Conservation (phyloP, 2,797 vertebrate species). For the Rhinatrema bivittatum region DNA sequence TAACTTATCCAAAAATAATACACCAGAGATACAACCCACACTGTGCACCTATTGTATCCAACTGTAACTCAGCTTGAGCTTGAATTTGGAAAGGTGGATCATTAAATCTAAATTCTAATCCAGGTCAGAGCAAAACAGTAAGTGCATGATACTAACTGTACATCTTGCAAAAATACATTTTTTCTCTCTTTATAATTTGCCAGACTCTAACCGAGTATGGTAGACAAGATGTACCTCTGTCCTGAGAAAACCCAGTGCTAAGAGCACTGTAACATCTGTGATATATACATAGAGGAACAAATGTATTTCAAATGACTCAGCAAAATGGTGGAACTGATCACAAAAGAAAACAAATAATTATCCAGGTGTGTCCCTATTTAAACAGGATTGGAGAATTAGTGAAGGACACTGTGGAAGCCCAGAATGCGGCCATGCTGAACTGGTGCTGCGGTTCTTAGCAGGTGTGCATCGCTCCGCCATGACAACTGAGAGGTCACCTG, state of each 20-base stretch:
- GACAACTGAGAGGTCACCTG: neutral
- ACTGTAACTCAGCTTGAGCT: too few species aligned
- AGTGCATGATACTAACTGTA: too few species aligned
- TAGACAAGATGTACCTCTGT: too few species aligned
- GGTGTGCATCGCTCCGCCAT: neutral
- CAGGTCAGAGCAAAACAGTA: too few species aligned
- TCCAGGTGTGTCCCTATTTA: slow-evolving; percentile 7
- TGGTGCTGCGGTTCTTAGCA: neutral
- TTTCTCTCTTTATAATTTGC: too few species aligned
- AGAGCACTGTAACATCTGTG: slow-evolving; percentile 16
- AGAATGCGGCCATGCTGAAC: neutral
- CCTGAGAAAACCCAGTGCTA: slow-evolving; percentile 9
- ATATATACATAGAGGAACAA: slow-evolving; percentile 8
- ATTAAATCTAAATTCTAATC: too few species aligned
- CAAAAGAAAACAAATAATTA: neutral
- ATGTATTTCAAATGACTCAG: slow-evolving; percentile 23
- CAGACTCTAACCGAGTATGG: too few species aligned
- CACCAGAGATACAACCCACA: too few species aligned
- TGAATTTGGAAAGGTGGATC: too few species aligned
- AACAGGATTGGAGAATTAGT: slow-evolving; percentile 1
- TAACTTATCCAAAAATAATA: too few species aligned
- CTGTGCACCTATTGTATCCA: too few species aligned
- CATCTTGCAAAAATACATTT: too few species aligned
- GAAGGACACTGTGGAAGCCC: slow-evolving; percentile 12
- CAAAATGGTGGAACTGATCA: slow-evolving; percentile 12